A percentile compares a stretch with the other conserved stretches of the same genome.
Evolutionary conservation across 2,113 vertebrate species (phyloP).

Genomic region (Himantopus leucocephalus): DNA sequence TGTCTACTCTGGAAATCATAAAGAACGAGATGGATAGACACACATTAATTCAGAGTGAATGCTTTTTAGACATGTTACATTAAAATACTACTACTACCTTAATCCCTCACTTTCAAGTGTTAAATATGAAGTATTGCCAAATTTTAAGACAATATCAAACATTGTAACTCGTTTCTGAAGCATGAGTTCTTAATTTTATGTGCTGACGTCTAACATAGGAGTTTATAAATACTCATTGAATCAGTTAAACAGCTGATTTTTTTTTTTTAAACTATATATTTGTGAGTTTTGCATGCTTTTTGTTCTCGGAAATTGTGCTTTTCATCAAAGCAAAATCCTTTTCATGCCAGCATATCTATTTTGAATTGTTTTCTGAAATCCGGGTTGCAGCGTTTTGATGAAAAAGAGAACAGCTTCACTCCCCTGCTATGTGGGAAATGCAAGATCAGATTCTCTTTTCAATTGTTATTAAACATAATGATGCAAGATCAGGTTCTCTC

Average conservation of each 20-base stretch:
- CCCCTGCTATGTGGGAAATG: not conserved
- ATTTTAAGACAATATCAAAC: not conserved
- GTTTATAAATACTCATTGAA: not conserved
- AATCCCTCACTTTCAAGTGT: not conserved
- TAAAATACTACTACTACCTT: not conserved
- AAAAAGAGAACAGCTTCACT: not conserved
- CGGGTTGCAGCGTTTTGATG: not conserved
- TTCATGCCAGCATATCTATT: not conserved
- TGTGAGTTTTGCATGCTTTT: not conserved
- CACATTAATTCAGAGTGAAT: not conserved
- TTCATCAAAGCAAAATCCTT: not conserved
- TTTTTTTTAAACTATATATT: not conserved
- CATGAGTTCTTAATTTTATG: not conserved
- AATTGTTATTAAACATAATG: not conserved
- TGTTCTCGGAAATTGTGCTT: not conserved
- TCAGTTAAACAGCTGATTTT: not conserved
- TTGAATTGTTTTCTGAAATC: not conserved
- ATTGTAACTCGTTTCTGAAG: not conserved
- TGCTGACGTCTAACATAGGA: not conserved
- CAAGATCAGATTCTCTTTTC: not conserved
- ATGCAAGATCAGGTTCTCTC: not conserved
- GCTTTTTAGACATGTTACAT: not conserved
- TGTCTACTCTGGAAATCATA: not conserved
- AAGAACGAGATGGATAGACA: not conserved
- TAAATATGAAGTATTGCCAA: fast-evolving